Base-by-base conservation (phyloP, 92 coral and sea anemone species). In the Paramuricea clavata region DNA sequence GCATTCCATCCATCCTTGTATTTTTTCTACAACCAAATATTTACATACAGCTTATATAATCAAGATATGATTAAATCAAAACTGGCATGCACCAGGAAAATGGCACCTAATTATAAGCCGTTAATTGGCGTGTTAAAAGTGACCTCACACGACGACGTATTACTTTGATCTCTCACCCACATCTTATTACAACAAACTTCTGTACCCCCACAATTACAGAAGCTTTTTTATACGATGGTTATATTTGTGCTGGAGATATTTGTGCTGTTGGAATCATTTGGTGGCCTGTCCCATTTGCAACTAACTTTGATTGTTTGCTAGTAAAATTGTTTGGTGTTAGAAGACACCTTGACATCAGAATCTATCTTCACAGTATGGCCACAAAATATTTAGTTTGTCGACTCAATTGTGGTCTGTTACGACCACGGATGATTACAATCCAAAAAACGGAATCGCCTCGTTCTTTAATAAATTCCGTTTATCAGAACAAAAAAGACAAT, bases 71-170 rank as follows among this genome's bases (percentile, higher is more conserved):
- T 54, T 54, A 54, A 54, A 54, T 54, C 62, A 54, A 54, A 54
- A 54, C 27, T 54, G 62, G n/a, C 32, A 42, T 73, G 49, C 30
- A 41, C 57, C 0, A n/a, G 31, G 79, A 73, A 43, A 52, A 42
- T 73, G 28, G 59, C 28, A 31, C 34, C 30, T 73, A 42, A 42
- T 73, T 41, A 73, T 73, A 5, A 26, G n/a, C 57, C 79, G 79
- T 73, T 73, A 73, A 73, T 73, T 39, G 79, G 22, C 5, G 54
- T 73, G 59, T n/a, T 15, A 22, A 33, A 36, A 7, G 54, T 54
- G 82, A 76, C 82, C 82, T 76, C 82, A 76, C 82, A 76, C 82
- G 82, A 76, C 82, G 82, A 28, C 26, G 82, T 47, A 27, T 12
- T 30, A 16, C 19, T 8, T 28, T 39, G 5, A 19, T 19, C 0